phyloP scores from a whole-genome alignment of 1,140 invertebrate species.

The Heliconius nattereri region DNA sequence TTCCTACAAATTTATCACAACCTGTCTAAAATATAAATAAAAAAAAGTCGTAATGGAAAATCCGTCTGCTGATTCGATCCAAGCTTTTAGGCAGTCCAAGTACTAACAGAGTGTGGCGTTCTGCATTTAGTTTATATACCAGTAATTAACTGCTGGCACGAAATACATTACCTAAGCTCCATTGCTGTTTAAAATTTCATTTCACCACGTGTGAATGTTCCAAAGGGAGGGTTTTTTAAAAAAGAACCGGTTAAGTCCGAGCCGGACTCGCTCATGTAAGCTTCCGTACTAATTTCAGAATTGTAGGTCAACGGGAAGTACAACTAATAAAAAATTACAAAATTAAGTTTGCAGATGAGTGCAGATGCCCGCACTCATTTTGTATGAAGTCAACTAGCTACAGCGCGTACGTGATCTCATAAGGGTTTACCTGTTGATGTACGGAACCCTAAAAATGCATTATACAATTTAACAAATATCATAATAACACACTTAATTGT shows the following conservation, averaged over 20 bases:
- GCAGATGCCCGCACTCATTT: too few relatives aligned
- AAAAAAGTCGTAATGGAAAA: constrained; percentile 75
- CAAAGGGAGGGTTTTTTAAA: background rate
- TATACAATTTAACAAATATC: background rate
- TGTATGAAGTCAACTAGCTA: too few relatives aligned
- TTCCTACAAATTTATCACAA: constrained; percentile 20
- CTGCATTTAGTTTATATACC: constrained; percentile 70
- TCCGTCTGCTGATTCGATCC: constrained; percentile 75
- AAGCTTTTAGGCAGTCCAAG: constrained; percentile 67
- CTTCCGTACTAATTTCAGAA: too few relatives aligned
- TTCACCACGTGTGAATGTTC: background rate
- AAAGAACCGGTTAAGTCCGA: background rate
- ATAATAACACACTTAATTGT: too few relatives aligned
- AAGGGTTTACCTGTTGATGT: too few relatives aligned
- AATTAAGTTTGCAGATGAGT: too few relatives aligned
- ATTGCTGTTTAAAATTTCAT: constrained; percentile 23
- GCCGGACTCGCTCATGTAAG: too few relatives aligned
- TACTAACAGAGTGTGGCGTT: constrained; percentile 59
- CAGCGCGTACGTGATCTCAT: too few relatives aligned
- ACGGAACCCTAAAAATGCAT: too few relatives aligned
- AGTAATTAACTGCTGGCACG: constrained; percentile 63
- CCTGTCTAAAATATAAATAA: constrained; percentile 35
- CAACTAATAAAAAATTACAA: too few relatives aligned
- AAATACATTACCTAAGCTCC: constrained; percentile 47
- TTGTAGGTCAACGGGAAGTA: too few relatives aligned